Evolutionary conservation across 2,797 vertebrate genomes (phyloP).

Genomic region (Dryobates pubescens): DNA sequence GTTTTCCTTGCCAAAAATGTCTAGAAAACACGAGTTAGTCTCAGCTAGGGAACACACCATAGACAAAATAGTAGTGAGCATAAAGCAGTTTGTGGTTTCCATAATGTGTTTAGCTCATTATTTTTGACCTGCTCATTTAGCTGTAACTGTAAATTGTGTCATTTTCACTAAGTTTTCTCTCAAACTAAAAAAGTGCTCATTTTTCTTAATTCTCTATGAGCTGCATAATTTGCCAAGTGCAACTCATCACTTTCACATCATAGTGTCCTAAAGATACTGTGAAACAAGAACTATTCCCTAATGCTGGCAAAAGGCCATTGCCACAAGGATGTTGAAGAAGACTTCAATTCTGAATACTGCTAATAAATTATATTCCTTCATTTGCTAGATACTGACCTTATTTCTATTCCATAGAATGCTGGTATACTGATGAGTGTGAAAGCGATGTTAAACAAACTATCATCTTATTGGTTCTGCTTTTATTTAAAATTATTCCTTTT

Average conservation of each 20-base stretch:
- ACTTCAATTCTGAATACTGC: neutral
- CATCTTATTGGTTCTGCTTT: neutral
- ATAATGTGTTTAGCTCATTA: neutral
- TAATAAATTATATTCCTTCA: neutral
- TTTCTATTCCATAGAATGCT: neutral
- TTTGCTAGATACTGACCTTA: neutral
- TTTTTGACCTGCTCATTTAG: neutral
- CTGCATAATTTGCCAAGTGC: neutral
- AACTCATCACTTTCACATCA: neutral
- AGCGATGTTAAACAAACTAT: neutral
- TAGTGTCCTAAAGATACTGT: neutral
- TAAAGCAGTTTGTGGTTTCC: neutral
- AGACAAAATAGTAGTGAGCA: neutral
- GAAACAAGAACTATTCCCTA: neutral
- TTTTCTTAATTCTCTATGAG: neutral
- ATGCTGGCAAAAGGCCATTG: neutral
- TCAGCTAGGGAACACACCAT: neutral
- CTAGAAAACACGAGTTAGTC: conserved; percentile 5
- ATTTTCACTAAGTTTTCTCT: neutral
- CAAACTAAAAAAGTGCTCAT: neutral
- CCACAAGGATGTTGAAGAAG: neutral
- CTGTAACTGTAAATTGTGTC: neutral
- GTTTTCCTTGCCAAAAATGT: conserved; percentile 30
- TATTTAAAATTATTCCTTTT: neutral
- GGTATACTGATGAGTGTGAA: neutral